Base-by-base conservation (phyloP, 2,797 vertebrate species). In the Sternotherus odoratus region DNA sequence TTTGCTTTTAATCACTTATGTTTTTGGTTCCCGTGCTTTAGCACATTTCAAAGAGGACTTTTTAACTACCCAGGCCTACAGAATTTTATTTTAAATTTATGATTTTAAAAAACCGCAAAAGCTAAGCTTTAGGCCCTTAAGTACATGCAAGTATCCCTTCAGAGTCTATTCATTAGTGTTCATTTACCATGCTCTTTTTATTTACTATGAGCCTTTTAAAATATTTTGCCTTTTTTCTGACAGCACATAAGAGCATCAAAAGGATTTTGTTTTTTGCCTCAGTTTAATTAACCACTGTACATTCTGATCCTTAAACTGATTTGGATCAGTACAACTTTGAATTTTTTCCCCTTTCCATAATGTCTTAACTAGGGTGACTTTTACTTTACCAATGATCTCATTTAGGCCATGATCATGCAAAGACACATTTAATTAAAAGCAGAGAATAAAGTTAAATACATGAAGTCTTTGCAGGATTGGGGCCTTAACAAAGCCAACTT, bases 391-490 rank as follows among this genome's bases (percentile, higher is more conserved):
- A 66, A 8, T 19, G 30, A n/a, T 66, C 60, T 66, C 60, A 66
- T 66, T 66, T 66, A 66, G 60, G 54, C 60, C 33, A n/a, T 19
- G n/a, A 66, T n/a, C 33, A 66, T 66, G 33, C 33, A 56, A 56
- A 56, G 54, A 56, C 26, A 54, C 10, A 12, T 56, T 26, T 56
- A 56, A 56, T 56, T 56, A 56, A 54, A 54, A 54, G 60, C 13
- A n/a, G 5, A 0, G 1, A 66, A 28, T 16, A 28, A 1, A 77
- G 11, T 48, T 82, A n/a, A 2, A 1, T 1, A 1, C 2, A 19
- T 33, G 46, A 78, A 66, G 28, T 26, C 5, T 8, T 19, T 23
- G 19, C 16, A 72, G 50, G 23, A 2, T 10, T 54, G 54, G 54
- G 12, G 7, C 50, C 12, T 39, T 23, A 39, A 16, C 12, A 46